Percentiles rank a stretch among this genome's conserved stretches.
Conservation (phyloP, 37 sponge, comb jelly and placozoan genomes). For the Diacarnus erythraeanus region DNA sequence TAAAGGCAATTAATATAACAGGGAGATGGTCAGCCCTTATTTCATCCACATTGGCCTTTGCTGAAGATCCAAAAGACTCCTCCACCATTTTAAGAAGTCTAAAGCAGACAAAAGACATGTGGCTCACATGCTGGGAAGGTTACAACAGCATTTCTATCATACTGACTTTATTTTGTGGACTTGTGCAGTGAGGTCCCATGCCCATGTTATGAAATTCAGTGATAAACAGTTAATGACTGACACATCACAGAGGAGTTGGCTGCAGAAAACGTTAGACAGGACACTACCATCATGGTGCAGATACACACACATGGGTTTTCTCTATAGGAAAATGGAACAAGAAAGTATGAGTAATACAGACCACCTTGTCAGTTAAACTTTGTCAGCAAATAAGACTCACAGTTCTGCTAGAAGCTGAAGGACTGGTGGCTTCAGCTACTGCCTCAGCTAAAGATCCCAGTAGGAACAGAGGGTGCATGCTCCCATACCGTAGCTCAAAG, state of each 20-base stretch:
- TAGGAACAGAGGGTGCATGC: slow-evolving; percentile 78
- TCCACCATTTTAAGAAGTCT: slow-evolving; percentile 78
- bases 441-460: slow-evolving; percentile 81
- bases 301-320: slow-evolving; percentile 84
- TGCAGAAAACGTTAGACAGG: slow-evolving; percentile 91
- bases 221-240: slow-evolving; percentile 76
- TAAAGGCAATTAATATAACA: slow-evolving; percentile 74
- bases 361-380: too few relatives aligned
- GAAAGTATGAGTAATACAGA: too few relatives aligned
- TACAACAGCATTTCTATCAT: too few relatives aligned
- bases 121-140: background rate
- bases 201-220: slow-evolving; percentile 84
- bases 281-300: slow-evolving; percentile 89
- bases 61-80: slow-evolving; percentile 67
- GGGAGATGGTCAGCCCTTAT: slow-evolving; percentile 78
- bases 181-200: slow-evolving; percentile 87
- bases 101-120: background rate
- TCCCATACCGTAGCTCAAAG: slow-evolving; percentile 69
- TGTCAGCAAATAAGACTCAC: too few relatives aligned
- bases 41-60: slow-evolving; percentile 55
- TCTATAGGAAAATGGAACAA: slow-evolving; percentile 35
- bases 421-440: slow-evolving; percentile 67
- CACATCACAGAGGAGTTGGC: slow-evolving; percentile 79
- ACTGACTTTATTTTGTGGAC: slow-evolving; percentile 60
- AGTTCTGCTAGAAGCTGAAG: slow-evolving; percentile 5